A percentile compares a stretch with the other conserved stretches of the same genome.
These are phyloP conservation scores for Bruchidius siliquastri DNA, from an alignment of 2,888 invertebrate species.

Conservation along the genomic window DNA sequence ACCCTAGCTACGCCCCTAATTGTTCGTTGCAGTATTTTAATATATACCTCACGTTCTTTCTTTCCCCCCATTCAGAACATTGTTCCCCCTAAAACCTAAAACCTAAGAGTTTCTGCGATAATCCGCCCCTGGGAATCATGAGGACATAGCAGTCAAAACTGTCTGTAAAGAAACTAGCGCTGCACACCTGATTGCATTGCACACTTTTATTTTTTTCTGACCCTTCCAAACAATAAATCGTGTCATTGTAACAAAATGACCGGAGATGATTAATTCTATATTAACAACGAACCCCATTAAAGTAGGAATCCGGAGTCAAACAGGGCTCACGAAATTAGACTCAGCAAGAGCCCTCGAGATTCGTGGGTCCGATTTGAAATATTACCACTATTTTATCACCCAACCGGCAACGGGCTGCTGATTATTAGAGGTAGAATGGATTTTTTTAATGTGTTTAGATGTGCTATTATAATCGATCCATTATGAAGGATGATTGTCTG, in stretches of 20 bases:
- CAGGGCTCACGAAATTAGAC: conserved; percentile 10
- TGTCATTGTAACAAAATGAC: background rate
- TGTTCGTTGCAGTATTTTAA: too few relatives aligned
- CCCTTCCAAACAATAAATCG: background rate
- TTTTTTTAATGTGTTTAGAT: background rate
- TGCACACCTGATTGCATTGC: too few relatives aligned
- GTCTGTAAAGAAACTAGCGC: too few relatives aligned
- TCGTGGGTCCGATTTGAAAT: background rate
- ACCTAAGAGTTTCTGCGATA: too few relatives aligned
- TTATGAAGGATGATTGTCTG: background rate
- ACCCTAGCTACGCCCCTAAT: too few relatives aligned
- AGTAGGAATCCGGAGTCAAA: conserved; percentile 12
- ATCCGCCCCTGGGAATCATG: too few relatives aligned
- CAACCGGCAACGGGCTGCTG: background rate
- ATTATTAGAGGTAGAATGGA: background rate
- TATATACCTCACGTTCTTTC: too few relatives aligned
- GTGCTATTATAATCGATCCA: background rate
- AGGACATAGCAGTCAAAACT: too few relatives aligned
- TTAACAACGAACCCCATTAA: conserved; percentile 6
- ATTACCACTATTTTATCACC: background rate
- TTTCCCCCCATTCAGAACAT: too few relatives aligned
- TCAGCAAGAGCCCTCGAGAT: conserved; percentile 8
- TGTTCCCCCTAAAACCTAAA: too few relatives aligned
- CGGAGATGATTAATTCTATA: background rate
- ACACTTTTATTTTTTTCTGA: background rate